Percentiles rank a stretch among this genome's conserved stretches.
phyloP scores from a whole-genome alignment of 2,113 vertebrate genomes.

The Heloderma charlesbogerti region DNA sequence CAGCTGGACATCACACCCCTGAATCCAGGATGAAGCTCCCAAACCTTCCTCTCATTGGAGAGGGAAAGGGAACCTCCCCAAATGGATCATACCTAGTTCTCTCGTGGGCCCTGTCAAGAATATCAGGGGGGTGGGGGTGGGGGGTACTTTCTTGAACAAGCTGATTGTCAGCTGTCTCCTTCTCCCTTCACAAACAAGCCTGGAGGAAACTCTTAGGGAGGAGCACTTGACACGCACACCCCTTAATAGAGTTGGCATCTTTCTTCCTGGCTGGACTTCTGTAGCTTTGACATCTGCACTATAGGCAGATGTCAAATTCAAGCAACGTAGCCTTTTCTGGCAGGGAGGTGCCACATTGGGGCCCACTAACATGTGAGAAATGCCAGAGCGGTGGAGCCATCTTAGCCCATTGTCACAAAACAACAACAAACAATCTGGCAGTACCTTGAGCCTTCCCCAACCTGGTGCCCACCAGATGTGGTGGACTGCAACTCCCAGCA shows the following conservation, averaged over 20 bases:
- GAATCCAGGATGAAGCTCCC: no score
- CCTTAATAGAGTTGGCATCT: not conserved
- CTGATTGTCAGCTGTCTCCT: not conserved
- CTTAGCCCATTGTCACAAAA: not conserved
- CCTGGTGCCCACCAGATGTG: no score
- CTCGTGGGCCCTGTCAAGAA: not conserved
- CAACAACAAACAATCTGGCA: not conserved
- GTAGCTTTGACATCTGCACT: not conserved
- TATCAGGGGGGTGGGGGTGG: not conserved
- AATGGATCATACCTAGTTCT: not conserved
- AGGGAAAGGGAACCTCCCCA: not conserved
- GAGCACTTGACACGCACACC: not conserved
- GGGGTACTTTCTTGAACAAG: not conserved
- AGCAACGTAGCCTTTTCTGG: not conserved
- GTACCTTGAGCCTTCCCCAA: not conserved
- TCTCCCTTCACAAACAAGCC: not conserved
- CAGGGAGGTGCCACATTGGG: not conserved
- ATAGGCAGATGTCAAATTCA: not conserved
- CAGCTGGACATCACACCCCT: not conserved
- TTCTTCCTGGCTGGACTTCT: not conserved
- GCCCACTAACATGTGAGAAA: not conserved
- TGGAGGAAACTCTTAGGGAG: not conserved
- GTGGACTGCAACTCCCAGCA: no score
- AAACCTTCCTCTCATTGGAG: not conserved
- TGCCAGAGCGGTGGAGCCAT: not conserved